A percentile compares a stretch with the other conserved stretches of the same genome.
These are phyloP conservation scores for Drosophila bocqueti DNA, from an alignment of 1,140 invertebrate species.

Conservation along the genomic window DNA sequence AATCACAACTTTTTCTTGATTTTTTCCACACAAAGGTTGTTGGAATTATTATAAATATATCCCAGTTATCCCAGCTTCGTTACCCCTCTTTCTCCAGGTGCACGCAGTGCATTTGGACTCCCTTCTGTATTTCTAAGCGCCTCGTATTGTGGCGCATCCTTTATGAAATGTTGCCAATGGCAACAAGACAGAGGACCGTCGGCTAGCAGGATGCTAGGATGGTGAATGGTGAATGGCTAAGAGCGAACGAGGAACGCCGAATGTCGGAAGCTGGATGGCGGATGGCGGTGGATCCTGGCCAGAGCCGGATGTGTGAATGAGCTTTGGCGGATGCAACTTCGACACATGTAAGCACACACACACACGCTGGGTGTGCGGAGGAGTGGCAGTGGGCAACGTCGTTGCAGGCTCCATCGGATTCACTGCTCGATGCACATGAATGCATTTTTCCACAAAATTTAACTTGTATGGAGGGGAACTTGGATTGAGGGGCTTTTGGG, in stretches of 20 bases:
- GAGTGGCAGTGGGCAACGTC: slow-evolving; percentile 4
- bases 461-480: slow-evolving; percentile 51
- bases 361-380: slow-evolving; percentile 16
- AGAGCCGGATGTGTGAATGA: slow-evolving; percentile 68
- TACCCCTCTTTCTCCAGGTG: slow-evolving; percentile 3
- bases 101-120: slow-evolving; percentile 6
- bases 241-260: neutral
- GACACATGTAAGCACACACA: slow-evolving; percentile 69
- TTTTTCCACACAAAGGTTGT: neutral
- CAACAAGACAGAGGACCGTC: slow-evolving; percentile 49
- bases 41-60: neutral
- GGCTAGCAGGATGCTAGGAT: slow-evolving; percentile 25
- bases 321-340: slow-evolving; percentile 63
- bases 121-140: slow-evolving; percentile 69
- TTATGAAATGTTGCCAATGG: slow-evolving; percentile 66
- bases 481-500: too few species aligned
- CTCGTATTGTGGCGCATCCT: slow-evolving; percentile 55
- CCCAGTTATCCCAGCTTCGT: neutral
- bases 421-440: slow-evolving; percentile 72
- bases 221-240: neutral
- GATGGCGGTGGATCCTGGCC: slow-evolving; percentile 16
- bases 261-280: neutral
- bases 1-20: neutral
- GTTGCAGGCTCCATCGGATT: slow-evolving; percentile 70
- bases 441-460: slow-evolving; percentile 75